Base-by-base conservation (phyloP, 1,140 invertebrate genomes). In the Telenomus remus region DNA sequence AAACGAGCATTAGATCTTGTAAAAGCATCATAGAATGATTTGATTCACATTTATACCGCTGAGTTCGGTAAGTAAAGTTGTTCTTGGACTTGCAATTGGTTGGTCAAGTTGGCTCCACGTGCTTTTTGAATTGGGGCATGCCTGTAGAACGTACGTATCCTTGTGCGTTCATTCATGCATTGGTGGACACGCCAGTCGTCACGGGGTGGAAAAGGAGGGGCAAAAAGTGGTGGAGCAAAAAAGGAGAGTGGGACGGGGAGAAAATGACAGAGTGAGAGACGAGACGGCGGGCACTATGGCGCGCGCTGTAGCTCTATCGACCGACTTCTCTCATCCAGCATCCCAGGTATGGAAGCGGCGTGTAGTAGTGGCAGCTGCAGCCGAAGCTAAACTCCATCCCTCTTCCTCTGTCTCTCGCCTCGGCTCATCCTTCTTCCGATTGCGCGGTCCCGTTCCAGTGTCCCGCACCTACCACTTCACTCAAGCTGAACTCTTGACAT, bases 321-420 rank as follows among this genome's bases (percentile, higher is more conserved):
- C 84, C 83, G 82, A 84, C 79, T 83, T 82, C 80, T 83, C 84
- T 83, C 78, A 84, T 85, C 81, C 81, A 81, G 78, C 76, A 79
- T 80, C 83, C 83, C 82, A 83, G 80, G 80, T 82, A 81, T 79
- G 75, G 74, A 81, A 71, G 63, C 57, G 46, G 69, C 48, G 50
- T 65, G 69, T 60, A 69, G 77, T 72, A 68, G 72, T 66, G 56
- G 68, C 72, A 68, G 53, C 57, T 72, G 63, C 56, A 78, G 71
- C 59, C 70, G 57, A 71, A 65, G 68, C 63, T 70, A 60, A 63
- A 69, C 69, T 57, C 51, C 10, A 43, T 72, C 53, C 44, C 75
- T 69, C 47, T 66, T 57, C 70, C 59, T 70, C 50, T 68, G 39
- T 15, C 54, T 71, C 66, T 63, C 64, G 39, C 53, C 65, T 37